Conservation (phyloP, 92 coral and sea anemone genomes). For the Porites evermanni region DNA sequence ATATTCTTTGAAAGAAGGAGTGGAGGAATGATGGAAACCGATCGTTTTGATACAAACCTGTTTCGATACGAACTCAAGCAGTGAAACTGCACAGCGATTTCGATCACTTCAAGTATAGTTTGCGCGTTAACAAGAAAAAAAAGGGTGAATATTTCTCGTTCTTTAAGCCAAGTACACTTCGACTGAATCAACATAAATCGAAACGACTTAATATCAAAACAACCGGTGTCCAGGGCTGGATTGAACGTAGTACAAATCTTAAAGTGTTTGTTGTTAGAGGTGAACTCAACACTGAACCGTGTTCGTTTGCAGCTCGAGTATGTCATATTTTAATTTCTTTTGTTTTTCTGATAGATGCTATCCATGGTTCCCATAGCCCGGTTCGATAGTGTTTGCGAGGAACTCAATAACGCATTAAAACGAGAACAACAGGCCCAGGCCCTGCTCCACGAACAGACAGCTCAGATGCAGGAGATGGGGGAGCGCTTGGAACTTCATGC, state of each 20-base stretch:
- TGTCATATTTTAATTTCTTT: too few relatives aligned
- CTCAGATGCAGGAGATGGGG: constrained; percentile 98
- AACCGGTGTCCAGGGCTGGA: neutral
- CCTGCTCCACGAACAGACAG: constrained; percentile 92
- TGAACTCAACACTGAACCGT: neutral
- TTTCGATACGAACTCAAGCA: too few relatives aligned
- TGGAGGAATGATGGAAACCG: neutral
- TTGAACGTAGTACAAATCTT: neutral
- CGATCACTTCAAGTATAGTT: too few relatives aligned
- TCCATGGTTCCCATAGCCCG: constrained; percentile 90
- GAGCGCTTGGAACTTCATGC: constrained; percentile 81
- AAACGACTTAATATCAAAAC: too few relatives aligned
- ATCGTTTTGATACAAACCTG: too few relatives aligned
- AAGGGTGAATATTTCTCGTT: too few relatives aligned
- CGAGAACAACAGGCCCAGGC: constrained; percentile 99
- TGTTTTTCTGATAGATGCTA: constrained; percentile 64
- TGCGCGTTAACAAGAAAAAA: too few relatives aligned
- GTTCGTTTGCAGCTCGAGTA: too few relatives aligned
- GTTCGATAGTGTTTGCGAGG: constrained; percentile 93
- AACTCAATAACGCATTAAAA: constrained; percentile 91
- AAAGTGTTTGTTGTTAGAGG: neutral
- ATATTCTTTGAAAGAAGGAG: too few relatives aligned
- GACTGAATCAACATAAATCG: too few relatives aligned
- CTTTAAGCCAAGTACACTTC: too few relatives aligned
- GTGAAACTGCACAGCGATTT: neutral